Evolutionary conservation across 2,888 invertebrate genomes (phyloP), one percentile per base, ranked within the genome.

Genomic region (Rotaria magnacalcarata): DNA sequence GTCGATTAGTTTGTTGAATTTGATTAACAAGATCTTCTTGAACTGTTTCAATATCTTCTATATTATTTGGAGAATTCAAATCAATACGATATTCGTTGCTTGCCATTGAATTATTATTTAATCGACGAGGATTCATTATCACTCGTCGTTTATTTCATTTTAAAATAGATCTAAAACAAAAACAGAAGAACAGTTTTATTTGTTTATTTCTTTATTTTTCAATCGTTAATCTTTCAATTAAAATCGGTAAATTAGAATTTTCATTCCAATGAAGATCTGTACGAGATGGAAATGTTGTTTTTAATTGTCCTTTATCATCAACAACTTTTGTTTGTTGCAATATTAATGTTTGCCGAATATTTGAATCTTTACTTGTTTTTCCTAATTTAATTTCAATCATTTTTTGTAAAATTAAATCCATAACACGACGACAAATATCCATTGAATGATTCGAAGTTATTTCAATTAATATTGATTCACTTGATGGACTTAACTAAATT

Each of bases 221-320:
- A 34, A 34, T 34, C 34, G 11, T 6, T 60, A 60, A 60, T 60
- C 60, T 60, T 60, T 60, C 60, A 60, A 60, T 60, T 27, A 27
- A 1, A 60, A 60, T 27, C 7, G 11, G 2, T 60, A 10, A 11
- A 27, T 27, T 11, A 60, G 8, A n/a, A 27, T 7, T 27, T 60
- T 86, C 84, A 67, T 19, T 58, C 41, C 74, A 86, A 67, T 85
- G 75, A 86, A 95, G 92, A 91, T 95, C 95, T 0, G 93, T 93
- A 88, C 94, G 92, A 0, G 95, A 94, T 0, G 95, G 95, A 90
- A 94, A 95, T 5, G 95, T 93, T n/a, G 93, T 93, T 89, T 94
- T 94, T 88, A 95, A 91, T 88, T 93, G 93, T 16, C 94, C 94
- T 88, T 94, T 93, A 58, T 89, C 90, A 88, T 95, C 94, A 0